Base-by-base conservation (phyloP, 2,888 invertebrate genomes). In the Craniophora ligustri region DNA sequence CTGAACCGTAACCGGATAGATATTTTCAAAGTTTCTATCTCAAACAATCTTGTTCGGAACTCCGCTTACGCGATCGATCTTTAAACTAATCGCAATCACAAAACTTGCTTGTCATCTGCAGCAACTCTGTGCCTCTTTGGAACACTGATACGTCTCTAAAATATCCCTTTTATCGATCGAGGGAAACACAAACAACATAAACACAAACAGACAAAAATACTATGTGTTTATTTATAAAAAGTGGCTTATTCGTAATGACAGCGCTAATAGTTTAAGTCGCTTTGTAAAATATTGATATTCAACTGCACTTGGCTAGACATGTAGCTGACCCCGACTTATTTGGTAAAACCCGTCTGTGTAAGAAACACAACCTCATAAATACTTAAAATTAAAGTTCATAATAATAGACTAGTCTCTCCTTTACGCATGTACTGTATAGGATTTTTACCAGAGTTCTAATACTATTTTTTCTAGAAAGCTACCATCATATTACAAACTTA, bases 21-120 rank as follows among this genome's bases (percentile, higher is more conserved):
- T 58, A 69, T 58, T 69, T 44, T 50, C 36, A 36, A 69, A 69
- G 44, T 47, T 58, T 19, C 16, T 46, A 50, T 64, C 53, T 53
- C 40, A 48, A 55, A 69, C 65, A 59, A 41, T 47, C 21, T 65
- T 59, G 56, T 56, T 56, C 42, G 8, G 8, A 68, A 47, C 62
- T 63, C 41, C 48, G 54, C 42, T 68, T 38, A 46, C 63, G 56
- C 40, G 53, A 72, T 69, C 59, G 59, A 72, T 68, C 39, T 55
- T 45, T 18, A 38, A 72, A 49, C 51, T 68, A 68, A 67, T 68
- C 64, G 59, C 59, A 51, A 67, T 63, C 49, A 72, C 41, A 47
- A 51, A 67, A 58, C 69, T 69, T 45, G 45, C 59, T 34, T 68
- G 55, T 59, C 69, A 68, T 67, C 64, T 42, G 18, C 36, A 40